Evolutionary conservation across 2,888 invertebrate species (phyloP), one percentile per base, ranked within the genome.

Genomic region (Charanyca ferruginea): DNA sequence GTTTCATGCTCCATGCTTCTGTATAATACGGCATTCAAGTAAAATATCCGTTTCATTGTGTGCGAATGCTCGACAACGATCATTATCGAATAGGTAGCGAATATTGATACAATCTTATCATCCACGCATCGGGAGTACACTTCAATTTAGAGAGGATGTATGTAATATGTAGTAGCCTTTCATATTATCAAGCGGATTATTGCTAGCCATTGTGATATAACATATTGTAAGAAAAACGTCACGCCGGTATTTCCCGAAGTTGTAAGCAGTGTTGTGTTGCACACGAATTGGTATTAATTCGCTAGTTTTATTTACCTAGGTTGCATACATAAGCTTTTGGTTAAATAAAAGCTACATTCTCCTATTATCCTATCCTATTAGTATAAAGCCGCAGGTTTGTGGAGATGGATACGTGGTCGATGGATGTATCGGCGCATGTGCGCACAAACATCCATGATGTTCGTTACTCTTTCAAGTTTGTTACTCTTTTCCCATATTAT

Each of bases 1-100:
- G 69, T 76, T 83, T 73, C 68, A 81, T 73, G 81, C 67, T 62
- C 23, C 52, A 41, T 76, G 81, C 64, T n/a, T 32, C 57, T 18
- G n/a, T 23, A 76, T 73, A 78, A 72, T 72, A 44, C 3, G 25
- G 38, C 35, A 66, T 76, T 58, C 62, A 66, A 32, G 48, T 51
- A 53, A 60, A 57, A 62, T 65, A 65, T 78, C 66, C 74, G 71
- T 62, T 66, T 41, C 25, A 64, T 78, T 70, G 49, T 77, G 23
- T 11, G 51, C 18, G 45, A 51, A 57, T 45, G 51, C 23, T 55
- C 5, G 44, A 57, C 42, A 51, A 20, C 32, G 52, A 52, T 48
- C 28, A 35, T 60, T 35, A 75, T 66, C 41, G n/a, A 7, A 38
- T 23, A 44, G 63, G 32, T 62, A 49, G 38, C 52, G 7, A 45